Evolutionary conservation across 2,113 vertebrate genomes (phyloP).

Genomic region (Callospermophilus lateralis): DNA sequence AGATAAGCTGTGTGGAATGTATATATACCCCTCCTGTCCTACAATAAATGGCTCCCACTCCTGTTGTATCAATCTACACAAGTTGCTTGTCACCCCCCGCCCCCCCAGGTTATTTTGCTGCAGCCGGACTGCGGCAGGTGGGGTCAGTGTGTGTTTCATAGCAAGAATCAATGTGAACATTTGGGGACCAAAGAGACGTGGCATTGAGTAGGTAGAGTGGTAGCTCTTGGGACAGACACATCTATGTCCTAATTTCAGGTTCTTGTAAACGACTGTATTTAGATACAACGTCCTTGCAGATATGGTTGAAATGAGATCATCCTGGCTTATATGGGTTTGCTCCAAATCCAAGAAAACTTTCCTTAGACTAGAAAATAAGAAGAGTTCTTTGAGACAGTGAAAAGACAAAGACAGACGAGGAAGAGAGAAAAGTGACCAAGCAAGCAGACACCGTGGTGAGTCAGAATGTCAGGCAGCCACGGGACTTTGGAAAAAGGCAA

Average conservation of each 20-base stretch:
- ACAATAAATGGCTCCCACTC: no score
- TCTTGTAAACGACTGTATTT: neutral
- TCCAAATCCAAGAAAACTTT: neutral
- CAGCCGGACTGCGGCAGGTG: no score
- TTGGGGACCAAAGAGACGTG: neutral
- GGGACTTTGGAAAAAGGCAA: neutral
- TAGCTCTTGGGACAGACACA: neutral
- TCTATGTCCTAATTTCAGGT: neutral
- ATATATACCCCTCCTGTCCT: no score
- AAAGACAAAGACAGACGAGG: neutral
- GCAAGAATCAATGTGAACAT: neutral
- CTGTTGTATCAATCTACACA: no score
- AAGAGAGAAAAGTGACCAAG: neutral
- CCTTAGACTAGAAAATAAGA: neutral
- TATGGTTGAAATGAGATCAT: neutral
- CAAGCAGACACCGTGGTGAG: neutral
- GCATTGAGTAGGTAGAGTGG: neutral
- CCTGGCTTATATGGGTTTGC: neutral
- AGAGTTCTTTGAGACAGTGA: neutral
- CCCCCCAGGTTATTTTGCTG: no score
- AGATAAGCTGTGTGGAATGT: no score
- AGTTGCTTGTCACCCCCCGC: no score
- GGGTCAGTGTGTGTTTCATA: neutral
- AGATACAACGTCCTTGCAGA: neutral
- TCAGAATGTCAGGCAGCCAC: fast-evolving